Conservation (phyloP, 2,888 invertebrate species). For the Xylophagus ater region DNA sequence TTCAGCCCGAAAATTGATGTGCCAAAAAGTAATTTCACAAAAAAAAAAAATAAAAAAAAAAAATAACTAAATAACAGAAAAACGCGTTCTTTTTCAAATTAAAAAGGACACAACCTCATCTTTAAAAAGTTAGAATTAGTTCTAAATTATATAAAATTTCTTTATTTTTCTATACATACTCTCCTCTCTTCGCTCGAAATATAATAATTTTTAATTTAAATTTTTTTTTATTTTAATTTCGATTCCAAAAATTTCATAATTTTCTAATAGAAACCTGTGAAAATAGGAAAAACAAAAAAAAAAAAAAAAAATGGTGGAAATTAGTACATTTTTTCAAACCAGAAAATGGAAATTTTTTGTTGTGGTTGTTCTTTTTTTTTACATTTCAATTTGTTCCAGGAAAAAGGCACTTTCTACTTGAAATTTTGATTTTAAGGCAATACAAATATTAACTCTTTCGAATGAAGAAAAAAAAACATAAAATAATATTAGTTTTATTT, state of each 20-base stretch:
- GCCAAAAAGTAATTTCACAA: too few relatives aligned
- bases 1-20: slow-evolving; percentile 6
- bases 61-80: not conserved
- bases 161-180: slow-evolving; percentile 13
- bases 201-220: slow-evolving; percentile 5
- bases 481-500: too few relatives aligned
- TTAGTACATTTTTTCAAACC: too few relatives aligned
- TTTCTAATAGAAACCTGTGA: too few relatives aligned
- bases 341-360: slow-evolving; percentile 13
- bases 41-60: slow-evolving; percentile 1
- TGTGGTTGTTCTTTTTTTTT: slow-evolving; percentile 12
- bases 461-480: too few relatives aligned
- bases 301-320: too few relatives aligned
- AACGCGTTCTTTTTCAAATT: not conserved
- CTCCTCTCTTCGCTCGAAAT: slow-evolving; percentile 2
- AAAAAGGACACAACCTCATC: slow-evolving; percentile 17
- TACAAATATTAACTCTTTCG: too few relatives aligned
- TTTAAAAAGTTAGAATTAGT: too few relatives aligned
- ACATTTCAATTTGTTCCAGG: slow-evolving; percentile 12
- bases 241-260: slow-evolving; percentile 12
- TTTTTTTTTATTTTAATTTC: slow-evolving; percentile 10
- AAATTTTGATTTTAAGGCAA: slow-evolving; percentile 8
- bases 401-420: slow-evolving; percentile 25
- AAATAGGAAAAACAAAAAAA: too few relatives aligned
- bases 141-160: slow-evolving; percentile 16